These are phyloP conservation scores for Aleiodes leptofemur DNA, from an alignment of 2,888 invertebrate genomes.

Conservation along the genomic window DNA sequence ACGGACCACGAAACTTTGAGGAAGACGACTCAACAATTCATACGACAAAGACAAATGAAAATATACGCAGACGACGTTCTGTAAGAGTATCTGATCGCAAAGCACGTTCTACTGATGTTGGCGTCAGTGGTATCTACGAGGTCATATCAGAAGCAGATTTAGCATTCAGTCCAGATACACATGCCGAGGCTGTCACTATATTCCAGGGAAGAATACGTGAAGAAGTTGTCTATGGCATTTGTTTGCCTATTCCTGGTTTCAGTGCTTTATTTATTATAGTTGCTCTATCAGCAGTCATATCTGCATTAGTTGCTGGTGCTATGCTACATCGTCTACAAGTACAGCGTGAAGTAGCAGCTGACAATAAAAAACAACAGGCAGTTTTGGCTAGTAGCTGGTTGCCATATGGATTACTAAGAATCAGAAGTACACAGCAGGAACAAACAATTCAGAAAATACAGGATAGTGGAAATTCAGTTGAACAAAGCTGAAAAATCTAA, in stretches of 20 bases:
- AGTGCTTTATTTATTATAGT: slow-evolving; percentile 92
- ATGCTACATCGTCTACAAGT: slow-evolving; percentile 87
- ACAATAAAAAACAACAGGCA: slow-evolving; percentile 63
- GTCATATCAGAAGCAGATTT: slow-evolving; percentile 94
- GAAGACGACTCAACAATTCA: slow-evolving; percentile 75
- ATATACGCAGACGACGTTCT: slow-evolving; percentile 80
- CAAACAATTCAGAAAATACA: slow-evolving; percentile 60
- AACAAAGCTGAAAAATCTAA: slow-evolving; percentile 62
- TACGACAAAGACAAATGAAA: slow-evolving; percentile 56
- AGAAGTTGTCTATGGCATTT: slow-evolving; percentile 94
- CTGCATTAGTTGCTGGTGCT: slow-evolving; percentile 90
- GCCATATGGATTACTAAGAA: slow-evolving; percentile 69
- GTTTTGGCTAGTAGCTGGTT: slow-evolving; percentile 67
- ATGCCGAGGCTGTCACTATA: slow-evolving; percentile 89
- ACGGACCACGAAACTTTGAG: slow-evolving; percentile 85
- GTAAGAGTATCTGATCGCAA: slow-evolving; percentile 83
- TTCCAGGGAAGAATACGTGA: slow-evolving; percentile 92
- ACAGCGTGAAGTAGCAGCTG: slow-evolving; percentile 82
- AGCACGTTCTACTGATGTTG: slow-evolving; percentile 89
- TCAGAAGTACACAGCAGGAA: slow-evolving; percentile 64
- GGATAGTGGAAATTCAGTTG: slow-evolving; percentile 60
- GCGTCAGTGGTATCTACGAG: slow-evolving; percentile 92
- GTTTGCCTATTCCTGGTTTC: slow-evolving; percentile 92
- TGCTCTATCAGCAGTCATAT: slow-evolving; percentile 90
- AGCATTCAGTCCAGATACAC: slow-evolving; percentile 89